Evolutionary conservation across 2,888 invertebrate species (phyloP), one percentile per base, ranked within the genome.

Genomic region (Scrobipalpa atriplicella): DNA sequence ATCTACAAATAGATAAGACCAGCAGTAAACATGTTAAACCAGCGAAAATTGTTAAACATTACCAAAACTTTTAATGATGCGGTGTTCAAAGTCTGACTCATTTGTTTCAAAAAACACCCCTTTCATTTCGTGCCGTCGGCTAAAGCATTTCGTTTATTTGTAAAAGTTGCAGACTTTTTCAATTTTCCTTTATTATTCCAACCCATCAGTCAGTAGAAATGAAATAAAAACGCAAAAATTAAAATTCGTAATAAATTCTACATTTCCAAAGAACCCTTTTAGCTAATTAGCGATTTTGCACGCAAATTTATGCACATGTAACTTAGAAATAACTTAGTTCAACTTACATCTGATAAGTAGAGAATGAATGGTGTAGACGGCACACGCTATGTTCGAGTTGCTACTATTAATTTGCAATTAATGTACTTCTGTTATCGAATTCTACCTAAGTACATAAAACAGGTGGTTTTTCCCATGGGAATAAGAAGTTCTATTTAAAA

Each of bases 21-120:
- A 43, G 43, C 13, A 43, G 43, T 13, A 43, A 43, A 43, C 5
- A 56, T 21, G 13, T 13, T 21, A 13, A 11, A 10, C 11, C 2
- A 21, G 13, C 29, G 6, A 29, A 19, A 56, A 56, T 21, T 3
- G 68, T 69, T 73, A 62, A 69, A 43, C 51, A 43, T 56, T 56
- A 41, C 21, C 16, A 18, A 29, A 63, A 51, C 47, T 36, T 52
- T 52, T 63, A 63, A 56, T 56, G 54, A 56, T 7, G 54, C 54
- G 54, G 54, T 19, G 16, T 56, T 6, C 19, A 56, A 10, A 7
- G 19, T 21, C 47, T 47, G 21, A 19, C 21, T 56, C 21, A 56
- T 56, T 56, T 19, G 54, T 21, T 21, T 13, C 13, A 29, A 56
- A 56, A 21, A 56, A 56, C 2, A 56, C 5, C 21, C 11, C 19